These are phyloP conservation scores for Noctua janthina DNA, from an alignment of 2,888 invertebrate genomes.

Conservation along the genomic window DNA sequence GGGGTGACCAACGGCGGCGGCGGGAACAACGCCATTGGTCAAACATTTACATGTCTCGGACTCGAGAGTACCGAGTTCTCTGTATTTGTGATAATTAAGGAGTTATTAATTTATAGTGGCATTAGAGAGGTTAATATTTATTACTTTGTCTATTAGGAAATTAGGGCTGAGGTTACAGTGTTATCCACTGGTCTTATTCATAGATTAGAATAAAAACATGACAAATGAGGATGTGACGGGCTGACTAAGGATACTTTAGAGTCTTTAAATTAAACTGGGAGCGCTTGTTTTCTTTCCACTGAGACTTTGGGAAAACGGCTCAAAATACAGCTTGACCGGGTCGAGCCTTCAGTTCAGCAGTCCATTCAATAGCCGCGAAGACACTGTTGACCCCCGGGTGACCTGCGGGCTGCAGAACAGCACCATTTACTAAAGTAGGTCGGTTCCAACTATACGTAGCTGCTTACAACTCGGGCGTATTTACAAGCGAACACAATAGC, in stretches of 20 bases:
- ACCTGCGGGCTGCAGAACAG: neutral
- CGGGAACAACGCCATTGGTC: conserved; percentile 21
- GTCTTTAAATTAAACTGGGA: neutral
- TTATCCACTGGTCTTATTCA: neutral
- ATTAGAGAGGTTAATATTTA: conserved; percentile 19
- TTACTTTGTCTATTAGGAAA: neutral
- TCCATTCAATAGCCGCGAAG: neutral
- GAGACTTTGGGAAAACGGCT: neutral
- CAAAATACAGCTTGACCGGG: neutral
- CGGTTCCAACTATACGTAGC: conserved; percentile 1
- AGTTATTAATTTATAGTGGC: conserved; percentile 11
- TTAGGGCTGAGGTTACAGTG: neutral
- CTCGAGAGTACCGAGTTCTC: neutral
- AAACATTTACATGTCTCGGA: conserved; percentile 37
- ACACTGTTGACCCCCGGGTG: conserved; percentile 13
- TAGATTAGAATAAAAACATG: neutral
- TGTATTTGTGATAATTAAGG: conserved; percentile 36
- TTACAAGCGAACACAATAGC: conserved; percentile 46
- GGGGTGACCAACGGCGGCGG: conserved; percentile 4
- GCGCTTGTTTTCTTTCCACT: neutral
- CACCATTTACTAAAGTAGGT: conserved; percentile 17
- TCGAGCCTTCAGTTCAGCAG: neutral
- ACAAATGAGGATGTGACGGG: neutral
- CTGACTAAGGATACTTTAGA: neutral
- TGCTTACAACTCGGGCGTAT: conserved; percentile 5